Evolutionary conservation across 2,797 vertebrate species (phyloP), one percentile per base, ranked within the genome.

Genomic region (Melanotaenia maccullochi): DNA sequence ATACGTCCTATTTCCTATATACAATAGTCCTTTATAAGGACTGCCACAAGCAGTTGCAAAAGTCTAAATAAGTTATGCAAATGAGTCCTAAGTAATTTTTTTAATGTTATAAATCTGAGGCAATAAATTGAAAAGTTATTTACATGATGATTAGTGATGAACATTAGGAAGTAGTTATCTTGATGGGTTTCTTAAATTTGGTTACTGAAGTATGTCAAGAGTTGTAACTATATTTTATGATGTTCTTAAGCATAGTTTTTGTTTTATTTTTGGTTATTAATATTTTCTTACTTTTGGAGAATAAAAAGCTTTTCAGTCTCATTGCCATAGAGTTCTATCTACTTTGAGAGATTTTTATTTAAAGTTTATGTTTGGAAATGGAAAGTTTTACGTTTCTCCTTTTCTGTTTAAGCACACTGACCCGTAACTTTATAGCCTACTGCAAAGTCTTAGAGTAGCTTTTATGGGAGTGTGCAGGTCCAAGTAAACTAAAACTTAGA

Each of bases 391-490:
- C 32, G 60, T 57, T 35, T 22, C n/a, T 59, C 16, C 6, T 24
- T 52, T 8, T 35, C 32, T 58, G 55, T 64, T 56, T 24, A 44
- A 51, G 14, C 32, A 58, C 54, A 32, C 33, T 24, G 1, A 13
- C 4, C 4, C 1, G 25, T 12, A 2, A 13, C 38, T 7, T 30
- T 36, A 42, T 42, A 36, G 6, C n/a, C 38, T 16, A 35, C 9
- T 25, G 9, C 36, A 38, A 63, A 54, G 25, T 44, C 9, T 60
- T 18, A 1, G 18, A 69, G 20, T 5, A 62, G 49, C 25, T 73
- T 89, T 83, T 59, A 77, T 54, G 16, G 7, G 5, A 11, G 52
- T 62, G 25, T 32, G 8, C 44, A 42, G 22, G 59, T 76, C 49
- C n/a, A 78, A 58, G 42, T 77, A n/a, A 73, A 35, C 67, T 68